A percentile compares a stretch with the other conserved stretches of the same genome.
phyloP scores from a whole-genome alignment of 2,888 invertebrate species.

The Cephus pygmeus region DNA sequence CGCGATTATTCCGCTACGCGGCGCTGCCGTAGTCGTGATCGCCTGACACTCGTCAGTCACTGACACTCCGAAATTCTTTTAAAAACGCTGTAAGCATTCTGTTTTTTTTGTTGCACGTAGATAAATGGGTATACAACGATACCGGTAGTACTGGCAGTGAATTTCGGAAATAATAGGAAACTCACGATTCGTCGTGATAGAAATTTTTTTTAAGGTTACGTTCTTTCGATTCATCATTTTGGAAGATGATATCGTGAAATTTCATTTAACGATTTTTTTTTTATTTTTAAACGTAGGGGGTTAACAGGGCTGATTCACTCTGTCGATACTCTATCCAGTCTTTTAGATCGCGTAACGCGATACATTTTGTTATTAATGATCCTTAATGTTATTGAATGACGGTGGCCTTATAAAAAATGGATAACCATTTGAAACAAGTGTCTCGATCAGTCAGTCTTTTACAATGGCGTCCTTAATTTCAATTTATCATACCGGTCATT shows the following conservation, averaged over 20 bases:
- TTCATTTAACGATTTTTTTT: not conserved
- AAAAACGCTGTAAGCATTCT: too few species aligned
- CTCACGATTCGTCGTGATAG: too few species aligned
- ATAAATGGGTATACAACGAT: too few species aligned
- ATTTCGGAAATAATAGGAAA: too few species aligned
- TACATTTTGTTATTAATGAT: not conserved
- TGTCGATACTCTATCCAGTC: not conserved
- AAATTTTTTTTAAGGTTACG: not conserved
- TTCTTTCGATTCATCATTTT: not conserved
- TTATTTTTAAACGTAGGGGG: not conserved
- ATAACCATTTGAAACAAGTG: not conserved
- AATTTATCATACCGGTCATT: not conserved
- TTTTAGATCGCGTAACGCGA: not conserved
- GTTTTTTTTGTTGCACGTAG: too few species aligned
- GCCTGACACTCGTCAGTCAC: not conserved
- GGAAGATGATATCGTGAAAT: not conserved
- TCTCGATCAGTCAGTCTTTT: not conserved
- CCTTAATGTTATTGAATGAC: not conserved
- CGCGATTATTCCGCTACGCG: not conserved
- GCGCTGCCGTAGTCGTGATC: not conserved
- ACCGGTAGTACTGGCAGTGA: too few species aligned
- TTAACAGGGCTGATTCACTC: not conserved
- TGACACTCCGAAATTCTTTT: too few species aligned
- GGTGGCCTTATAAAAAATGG: not conserved
- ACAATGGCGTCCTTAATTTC: not conserved